phyloP scores from a whole-genome alignment of 2,113 vertebrate species.

The Takifugu bimaculatus region DNA sequence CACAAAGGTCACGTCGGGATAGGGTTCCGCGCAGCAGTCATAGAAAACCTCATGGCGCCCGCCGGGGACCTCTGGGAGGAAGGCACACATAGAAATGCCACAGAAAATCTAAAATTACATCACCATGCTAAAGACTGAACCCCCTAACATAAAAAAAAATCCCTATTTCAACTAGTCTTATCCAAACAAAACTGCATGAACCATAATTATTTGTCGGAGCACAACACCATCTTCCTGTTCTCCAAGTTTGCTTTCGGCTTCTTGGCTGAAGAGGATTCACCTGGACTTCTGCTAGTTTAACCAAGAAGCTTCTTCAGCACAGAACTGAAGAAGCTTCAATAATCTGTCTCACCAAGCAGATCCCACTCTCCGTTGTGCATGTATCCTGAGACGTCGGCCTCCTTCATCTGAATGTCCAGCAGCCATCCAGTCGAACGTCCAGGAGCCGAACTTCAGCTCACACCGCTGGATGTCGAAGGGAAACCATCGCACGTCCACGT shows the following conservation, averaged over 20 bases:
- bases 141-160: too few species aligned
- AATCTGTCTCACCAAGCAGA: conserved; percentile 68
- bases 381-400: conserved; percentile 77
- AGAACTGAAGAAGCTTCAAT: neutral
- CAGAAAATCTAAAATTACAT: too few species aligned
- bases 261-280: too few species aligned
- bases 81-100: neutral
- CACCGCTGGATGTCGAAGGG: conserved; percentile 80
- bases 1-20: conserved; percentile 68
- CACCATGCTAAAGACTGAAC: too few species aligned
- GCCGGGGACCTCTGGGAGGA: conserved; percentile 61
- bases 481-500: conserved; percentile 79
- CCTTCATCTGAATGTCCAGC: conserved; percentile 79
- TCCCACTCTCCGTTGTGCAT: conserved; percentile 81
- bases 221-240: too few species aligned
- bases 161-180: too few species aligned
- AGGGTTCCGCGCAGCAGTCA: conserved; percentile 68
- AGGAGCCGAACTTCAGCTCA: conserved; percentile 80
- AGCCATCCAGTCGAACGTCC: conserved; percentile 81
- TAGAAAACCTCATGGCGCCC: conserved; percentile 68
- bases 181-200: too few species aligned
- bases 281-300: too few species aligned
- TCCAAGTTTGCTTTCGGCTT: too few species aligned
- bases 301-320: too few species aligned
- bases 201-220: too few species aligned